Evolutionary conservation across 2,888 invertebrate species (phyloP), one percentile per base, ranked within the genome.

Genomic region (Brenthis ino): DNA sequence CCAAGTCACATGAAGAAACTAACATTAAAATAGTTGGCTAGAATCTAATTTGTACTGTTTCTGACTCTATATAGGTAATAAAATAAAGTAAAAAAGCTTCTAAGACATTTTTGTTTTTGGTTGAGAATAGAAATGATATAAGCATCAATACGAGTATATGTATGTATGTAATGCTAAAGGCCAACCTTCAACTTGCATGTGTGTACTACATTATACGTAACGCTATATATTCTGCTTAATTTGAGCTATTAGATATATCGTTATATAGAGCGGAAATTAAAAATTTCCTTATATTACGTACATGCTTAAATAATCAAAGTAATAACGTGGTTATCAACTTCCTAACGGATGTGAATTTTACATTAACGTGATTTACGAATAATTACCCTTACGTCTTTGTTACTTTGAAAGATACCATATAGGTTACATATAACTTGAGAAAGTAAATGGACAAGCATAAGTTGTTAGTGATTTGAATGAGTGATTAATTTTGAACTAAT

Each of bases 251-350:
- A 56, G 24, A 70, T 70, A n/a, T 37, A 50, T 66, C 50, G 58
- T 63, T 69, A 67, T 65, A 54, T 60, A 24, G 51, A 58, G 51
- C 48, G 61, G 53, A 68, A 63, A 57, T 57, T 56, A 37, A 58
- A 68, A 54, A 68, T 72, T 76, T 73, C 76, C 72, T 71, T 57
- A 37, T 73, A 55, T 73, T 74, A 75, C 70, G 63, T 68, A 67
- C 64, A 33, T 58, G 64, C 73, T 79, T 77, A 76, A 74, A 78
- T 77, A 77, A 79, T 73, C 65, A 69, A 70, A 71, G 67, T 74
- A 68, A 69, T 74, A 74, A 71, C 71, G 65, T 54, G 50, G 53
- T 67, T 70, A 63, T 57, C 43, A 58, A 69, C 74, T 75, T 75
- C 74, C 75, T 65, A 70, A 71, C 69, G 68, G 70, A 70, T 68